A percentile compares a stretch with the other conserved stretches of the same genome.
Conservation (phyloP, 2,888 invertebrate species). For the Pedicia rivosa region DNA sequence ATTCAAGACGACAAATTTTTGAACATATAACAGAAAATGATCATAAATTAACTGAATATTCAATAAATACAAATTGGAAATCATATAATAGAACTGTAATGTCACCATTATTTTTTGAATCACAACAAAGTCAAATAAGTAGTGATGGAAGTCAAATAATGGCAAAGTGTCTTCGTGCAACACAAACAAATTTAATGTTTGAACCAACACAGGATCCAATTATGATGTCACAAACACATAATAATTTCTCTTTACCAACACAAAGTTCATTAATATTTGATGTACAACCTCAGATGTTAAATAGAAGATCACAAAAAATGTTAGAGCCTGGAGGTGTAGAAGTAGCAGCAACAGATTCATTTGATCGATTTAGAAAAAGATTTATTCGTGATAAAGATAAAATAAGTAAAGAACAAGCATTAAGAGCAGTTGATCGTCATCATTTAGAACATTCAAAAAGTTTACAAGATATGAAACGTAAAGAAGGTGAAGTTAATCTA, state of each 20-base stretch:
- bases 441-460: constrained; percentile 10
- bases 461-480: constrained; percentile 16
- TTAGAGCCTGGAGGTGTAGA: background rate
- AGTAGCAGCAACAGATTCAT: background rate
- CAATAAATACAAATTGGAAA: constrained; percentile 36
- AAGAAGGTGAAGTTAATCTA: constrained; percentile 25
- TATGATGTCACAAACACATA: constrained; percentile 10
- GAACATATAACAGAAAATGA: constrained; percentile 37
- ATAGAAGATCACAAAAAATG: constrained; percentile 15
- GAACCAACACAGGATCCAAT: constrained; percentile 17
- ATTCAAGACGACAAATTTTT: constrained; percentile 39
- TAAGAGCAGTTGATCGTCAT: constrained; percentile 20
- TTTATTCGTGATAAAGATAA: constrained; percentile 25
- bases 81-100: constrained; percentile 36
- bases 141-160: constrained; percentile 6
- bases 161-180: constrained; percentile 12
- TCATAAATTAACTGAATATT: constrained; percentile 33
- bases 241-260: constrained; percentile 15
- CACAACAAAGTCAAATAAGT: constrained; percentile 26
- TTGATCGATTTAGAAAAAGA: constrained; percentile 16
- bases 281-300: constrained; percentile 13
- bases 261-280: constrained; percentile 15
- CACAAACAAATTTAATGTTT: constrained; percentile 12
- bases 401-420: constrained; percentile 19
- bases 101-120: constrained; percentile 46